Evolutionary conservation across 2,113 vertebrate species (phyloP).

Genomic region (Phodopus roborovskii): DNA sequence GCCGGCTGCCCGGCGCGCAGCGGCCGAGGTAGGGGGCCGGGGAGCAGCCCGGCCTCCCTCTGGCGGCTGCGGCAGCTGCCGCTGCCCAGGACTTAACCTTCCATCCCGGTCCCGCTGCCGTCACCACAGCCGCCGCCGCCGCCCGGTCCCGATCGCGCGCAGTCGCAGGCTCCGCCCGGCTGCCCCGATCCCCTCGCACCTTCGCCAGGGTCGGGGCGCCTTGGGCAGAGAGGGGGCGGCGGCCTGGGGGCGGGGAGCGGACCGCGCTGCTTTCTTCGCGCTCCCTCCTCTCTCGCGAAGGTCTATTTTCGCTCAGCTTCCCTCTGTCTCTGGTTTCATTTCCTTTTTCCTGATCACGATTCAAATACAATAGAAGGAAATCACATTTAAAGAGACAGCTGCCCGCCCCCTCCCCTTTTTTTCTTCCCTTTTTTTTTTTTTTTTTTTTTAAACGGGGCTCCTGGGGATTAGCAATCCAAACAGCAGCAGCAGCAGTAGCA

Average conservation of each 20-base stretch:
- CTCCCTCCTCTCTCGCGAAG: slow-evolving; percentile 77
- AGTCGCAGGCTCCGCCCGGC: slow-evolving; percentile 64
- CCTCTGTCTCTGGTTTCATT: slow-evolving; percentile 92
- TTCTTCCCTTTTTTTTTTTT: neutral
- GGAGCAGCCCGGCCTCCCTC: slow-evolving; percentile 59
- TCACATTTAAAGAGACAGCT: slow-evolving; percentile 96
- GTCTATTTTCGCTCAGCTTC: slow-evolving; percentile 87
- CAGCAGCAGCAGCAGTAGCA: slow-evolving; percentile 78
- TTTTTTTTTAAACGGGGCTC: slow-evolving; percentile 83
- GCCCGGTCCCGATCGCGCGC: slow-evolving; percentile 72
- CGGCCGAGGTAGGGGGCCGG: slow-evolving; percentile 64
- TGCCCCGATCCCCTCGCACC: slow-evolving; percentile 65
- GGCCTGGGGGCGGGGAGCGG: slow-evolving; percentile 59
- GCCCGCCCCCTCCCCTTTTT: slow-evolving; percentile 70
- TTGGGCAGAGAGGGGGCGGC: slow-evolving; percentile 58
- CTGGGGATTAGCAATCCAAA: slow-evolving; percentile 82
- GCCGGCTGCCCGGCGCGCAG: slow-evolving; percentile 62
- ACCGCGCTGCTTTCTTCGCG: slow-evolving; percentile 47
- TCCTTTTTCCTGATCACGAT: slow-evolving; percentile 99
- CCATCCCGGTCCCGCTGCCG: slow-evolving; percentile 79
- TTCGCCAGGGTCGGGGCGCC: slow-evolving; percentile 41
- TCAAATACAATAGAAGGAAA: slow-evolving; percentile 99
- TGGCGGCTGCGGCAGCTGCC: slow-evolving; percentile 63
- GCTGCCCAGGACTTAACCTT: slow-evolving; percentile 79
- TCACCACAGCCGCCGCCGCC: slow-evolving; percentile 60